Conservation (phyloP, 2,113 vertebrate genomes). For the Dicaeum eximium region DNA sequence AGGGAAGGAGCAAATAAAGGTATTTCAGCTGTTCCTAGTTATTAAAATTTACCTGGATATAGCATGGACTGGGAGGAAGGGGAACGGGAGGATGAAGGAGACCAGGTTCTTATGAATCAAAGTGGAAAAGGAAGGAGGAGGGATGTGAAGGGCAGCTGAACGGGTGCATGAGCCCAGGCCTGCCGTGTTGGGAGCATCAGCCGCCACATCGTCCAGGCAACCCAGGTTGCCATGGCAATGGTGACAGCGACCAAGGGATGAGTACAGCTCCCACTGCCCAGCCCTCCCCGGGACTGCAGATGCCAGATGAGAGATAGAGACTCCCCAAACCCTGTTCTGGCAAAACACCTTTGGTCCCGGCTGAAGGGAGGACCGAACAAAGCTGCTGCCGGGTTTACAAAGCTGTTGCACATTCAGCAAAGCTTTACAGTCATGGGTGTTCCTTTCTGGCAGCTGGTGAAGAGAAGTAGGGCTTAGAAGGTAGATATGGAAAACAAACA, state of each 20-base stretch:
- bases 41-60: background rate
- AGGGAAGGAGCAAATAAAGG: constrained; percentile 1
- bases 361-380: fast-evolving
- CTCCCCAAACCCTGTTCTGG: background rate
- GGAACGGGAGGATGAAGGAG: background rate
- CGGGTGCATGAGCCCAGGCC: background rate
- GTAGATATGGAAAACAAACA: background rate
- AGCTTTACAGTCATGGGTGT: constrained; percentile 28
- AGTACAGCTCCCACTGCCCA: constrained; percentile 39
- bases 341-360: fast-evolving
- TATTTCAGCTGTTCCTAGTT: constrained; percentile 25
- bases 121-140: background rate
- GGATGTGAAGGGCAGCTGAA: background rate
- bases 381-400: background rate
- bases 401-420: background rate
- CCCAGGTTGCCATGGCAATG: constrained; percentile 75
- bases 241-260: constrained; percentile 30
- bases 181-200: constrained; percentile 2
- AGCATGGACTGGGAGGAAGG: background rate
- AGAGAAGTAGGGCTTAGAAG: background rate
- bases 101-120: constrained; percentile 26
- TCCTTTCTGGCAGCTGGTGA: background rate
- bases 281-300: background rate
- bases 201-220: constrained; percentile 63
- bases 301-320: background rate